Base-by-base conservation (phyloP, 1,140 invertebrate genomes). In the Acromyrmex echinatior region DNA sequence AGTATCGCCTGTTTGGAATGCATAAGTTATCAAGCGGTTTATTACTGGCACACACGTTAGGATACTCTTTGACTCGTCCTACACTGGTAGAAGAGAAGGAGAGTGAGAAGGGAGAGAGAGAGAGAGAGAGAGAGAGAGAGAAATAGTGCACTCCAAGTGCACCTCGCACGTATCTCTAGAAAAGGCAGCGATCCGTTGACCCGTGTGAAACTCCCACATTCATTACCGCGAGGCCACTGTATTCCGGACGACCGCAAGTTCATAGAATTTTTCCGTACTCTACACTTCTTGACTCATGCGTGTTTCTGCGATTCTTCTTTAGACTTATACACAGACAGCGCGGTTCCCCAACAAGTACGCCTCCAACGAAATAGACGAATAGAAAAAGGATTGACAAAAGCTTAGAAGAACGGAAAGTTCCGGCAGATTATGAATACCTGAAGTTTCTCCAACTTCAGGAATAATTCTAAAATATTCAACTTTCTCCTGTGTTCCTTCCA, bases 161-260 rank as follows among this genome's bases (percentile, higher is more conserved):
- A 91, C 79, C 89, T 89, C 70, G 89, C 84, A 86, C 60, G 80
- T 89, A 91, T 91, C 90, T 85, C 76, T 89, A 89, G 90, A 85
- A 91, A 91, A 91, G 78, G 87, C 90, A 91, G 85, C 87, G 90
- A 91, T 91, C 87, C 90, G 90, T 91, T 91, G 90, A 91, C 90
- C 87, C 90, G 90, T 91, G 90, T 91, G 90, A 91, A 91, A 91
- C 80, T 91, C 90, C 90, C 90, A 91, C 90, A 91, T 91, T 91
- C 90, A 91, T 91, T 91, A 91, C 70, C 80, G 78, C 39, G 79
- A 76, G 73, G 90, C 88, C 90, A 90, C 87, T 89, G 90, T 87
- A 88, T 91, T 91, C 87, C 80, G 63, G 76, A 88, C 89, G 89
- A 77, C 90, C 89, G 90, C 90, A 91, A 88, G 90, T 91, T 87